Percentiles rank a stretch among this genome's conserved stretches.
Conservation (phyloP, 2,888 invertebrate genomes). For the Melinaea marsaeus region DNA sequence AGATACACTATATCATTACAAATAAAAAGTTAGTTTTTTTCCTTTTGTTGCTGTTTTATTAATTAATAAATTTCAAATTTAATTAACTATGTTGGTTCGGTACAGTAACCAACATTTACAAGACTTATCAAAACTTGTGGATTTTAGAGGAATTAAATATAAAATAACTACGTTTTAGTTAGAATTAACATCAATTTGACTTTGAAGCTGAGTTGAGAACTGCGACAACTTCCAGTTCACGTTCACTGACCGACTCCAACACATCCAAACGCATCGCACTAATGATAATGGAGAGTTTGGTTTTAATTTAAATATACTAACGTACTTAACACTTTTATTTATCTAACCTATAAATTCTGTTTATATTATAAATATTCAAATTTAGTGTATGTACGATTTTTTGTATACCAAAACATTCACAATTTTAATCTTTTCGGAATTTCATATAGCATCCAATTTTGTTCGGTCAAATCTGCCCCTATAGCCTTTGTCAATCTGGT, state of each 20-base stretch:
- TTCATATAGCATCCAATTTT: background rate
- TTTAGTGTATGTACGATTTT: too few relatives aligned
- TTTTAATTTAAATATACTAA: background rate
- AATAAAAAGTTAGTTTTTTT: too few relatives aligned
- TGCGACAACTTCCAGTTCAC: background rate
- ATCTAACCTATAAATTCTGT: too few relatives aligned
- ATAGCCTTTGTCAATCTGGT: background rate
- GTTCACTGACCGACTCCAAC: background rate
- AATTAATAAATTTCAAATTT: background rate
- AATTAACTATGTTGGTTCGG: background rate
- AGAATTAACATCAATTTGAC: conserved; percentile 14
- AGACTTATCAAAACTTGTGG: conserved; percentile 12
- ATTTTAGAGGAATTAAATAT: conserved; percentile 8
- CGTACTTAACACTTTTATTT: too few relatives aligned
- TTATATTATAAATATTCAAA: too few relatives aligned
- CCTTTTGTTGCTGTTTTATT: background rate
- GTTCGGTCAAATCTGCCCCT: conserved; percentile 4
- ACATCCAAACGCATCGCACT: background rate
- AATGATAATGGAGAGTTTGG: background rate
- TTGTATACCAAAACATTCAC: too few relatives aligned
- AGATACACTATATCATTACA: too few relatives aligned
- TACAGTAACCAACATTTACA: background rate
- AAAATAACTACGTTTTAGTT: conserved; percentile 15
- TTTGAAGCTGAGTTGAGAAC: conserved; percentile 1
- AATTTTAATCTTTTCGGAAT: background rate